Base-by-base conservation (phyloP, 2,113 vertebrate species). In the Muntiacus muntjak region DNA sequence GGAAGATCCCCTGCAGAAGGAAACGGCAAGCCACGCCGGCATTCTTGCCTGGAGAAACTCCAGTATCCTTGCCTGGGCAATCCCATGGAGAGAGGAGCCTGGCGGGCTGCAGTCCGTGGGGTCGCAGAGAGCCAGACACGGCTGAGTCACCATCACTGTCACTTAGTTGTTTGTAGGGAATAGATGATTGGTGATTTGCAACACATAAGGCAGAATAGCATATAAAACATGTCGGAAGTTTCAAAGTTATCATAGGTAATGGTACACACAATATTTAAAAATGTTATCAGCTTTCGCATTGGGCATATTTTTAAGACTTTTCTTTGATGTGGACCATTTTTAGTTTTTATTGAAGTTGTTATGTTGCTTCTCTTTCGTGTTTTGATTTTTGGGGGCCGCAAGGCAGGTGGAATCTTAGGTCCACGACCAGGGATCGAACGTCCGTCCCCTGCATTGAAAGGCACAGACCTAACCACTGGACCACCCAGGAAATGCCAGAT, bases 371-470 rank as follows among this genome's bases (percentile, higher is more conserved):
- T 74, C 11, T 74, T 25, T 23, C 25, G 14, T 6, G 11, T 43
- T 14, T 43, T 25, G 21, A 43, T 25, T 21, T 71, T 74, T 26
- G 1, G 21, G 3, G 21, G 36, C 71, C 21, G 7, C 21, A 1
- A 25, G 23, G 71, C 36, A 74, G 40, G 21, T 71, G 67, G 36
- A 23, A 43, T 43, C 0, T 43, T 43, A 74, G 71, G 36, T 6
- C 36, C 21, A 0, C 0, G 3, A 23, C 3, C 21, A 76, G 36
- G 11, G 3, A 3, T 43, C 3, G 0, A 43, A 74, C 5, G 0
- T 11, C 71, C 6, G 1, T 43, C 36, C 71, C 23, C 36, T 43
- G 71, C 19, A 4, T 25, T 43, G 36, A 74, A 74, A 43, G 36
- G 71, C 71, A 23, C 23, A 43, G 71, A 25, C 21, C 14, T 43